Percentiles rank a stretch among this genome's conserved stretches.
phyloP scores from a whole-genome alignment of 2,888 invertebrate species.

The Dascillus cervinus region DNA sequence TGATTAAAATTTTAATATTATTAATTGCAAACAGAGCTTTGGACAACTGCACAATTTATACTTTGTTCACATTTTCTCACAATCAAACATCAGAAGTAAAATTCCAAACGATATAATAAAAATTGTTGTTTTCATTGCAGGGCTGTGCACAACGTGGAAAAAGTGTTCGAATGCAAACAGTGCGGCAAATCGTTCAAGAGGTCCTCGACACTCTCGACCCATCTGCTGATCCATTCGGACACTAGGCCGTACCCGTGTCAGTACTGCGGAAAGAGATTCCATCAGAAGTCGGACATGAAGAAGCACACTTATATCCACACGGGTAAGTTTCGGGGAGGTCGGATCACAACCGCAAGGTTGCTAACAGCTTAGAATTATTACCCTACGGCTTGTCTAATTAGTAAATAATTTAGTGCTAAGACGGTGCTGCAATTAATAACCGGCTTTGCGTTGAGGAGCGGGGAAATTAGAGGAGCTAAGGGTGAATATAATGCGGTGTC shows the following conservation, averaged over 20 bases:
- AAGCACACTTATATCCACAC: constrained; percentile 97
- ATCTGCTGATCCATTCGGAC: constrained; percentile 94
- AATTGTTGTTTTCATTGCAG: constrained; percentile 41
- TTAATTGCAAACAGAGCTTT: no score
- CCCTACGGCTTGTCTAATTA: constrained; percentile 44
- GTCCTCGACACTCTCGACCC: constrained; percentile 94
- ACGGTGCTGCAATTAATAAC: constrained; percentile 46
- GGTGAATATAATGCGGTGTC: constrained; percentile 24
- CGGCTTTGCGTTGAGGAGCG: constrained; percentile 26
- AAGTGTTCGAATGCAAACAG: constrained; percentile 92
- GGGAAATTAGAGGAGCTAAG: constrained; percentile 23
- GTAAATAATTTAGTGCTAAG: constrained; percentile 48
- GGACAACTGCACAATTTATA: no score
- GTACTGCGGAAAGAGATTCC: constrained; percentile 97
- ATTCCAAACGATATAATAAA: no score
- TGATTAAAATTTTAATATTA: no score
- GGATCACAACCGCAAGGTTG: constrained; percentile 33
- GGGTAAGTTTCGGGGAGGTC: constrained; percentile 51
- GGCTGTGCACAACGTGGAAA: constrained; percentile 88
- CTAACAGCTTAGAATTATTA: constrained; percentile 37
- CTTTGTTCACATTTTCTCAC: no score
- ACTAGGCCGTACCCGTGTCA: constrained; percentile 96
- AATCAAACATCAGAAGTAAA: no score
- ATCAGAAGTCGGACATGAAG: constrained; percentile 99
- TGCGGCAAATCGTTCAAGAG: constrained; percentile 96